Base-by-base conservation (phyloP, 2,797 vertebrate genomes). In the Simalia tracyae region DNA sequence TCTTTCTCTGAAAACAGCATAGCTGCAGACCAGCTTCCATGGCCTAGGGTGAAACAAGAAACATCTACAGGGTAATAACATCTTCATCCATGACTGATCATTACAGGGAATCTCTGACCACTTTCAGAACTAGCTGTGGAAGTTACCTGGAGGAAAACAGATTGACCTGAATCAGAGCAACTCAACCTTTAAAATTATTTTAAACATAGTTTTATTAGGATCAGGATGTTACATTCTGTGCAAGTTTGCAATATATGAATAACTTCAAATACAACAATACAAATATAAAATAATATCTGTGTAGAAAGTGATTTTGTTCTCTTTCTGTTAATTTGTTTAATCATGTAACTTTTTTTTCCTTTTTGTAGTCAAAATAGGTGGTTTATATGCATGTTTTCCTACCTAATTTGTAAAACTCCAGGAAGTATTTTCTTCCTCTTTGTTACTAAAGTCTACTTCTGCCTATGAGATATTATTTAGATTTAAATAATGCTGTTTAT, bases 301-400 rank as follows among this genome's bases (percentile, higher is more conserved):
- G 11, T 81, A 81, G 11, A 81, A 46, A 46, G 9, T 24, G 42
- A 46, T 81, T 81, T 81, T 19, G 15, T 42, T 24, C 9, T 24
- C 9, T 81, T 72, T 68, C 17, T 68, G 14, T 17, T 72, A 72
- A n/a, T 46, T 46, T 36, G 31, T 19, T 68, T 42, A 46, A 46
- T 46, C 31, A 54, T 56, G 8, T 59, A 10, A 86, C 7, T 17
- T 86, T 56, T 17, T 22, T 28, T 59, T 59, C n/a, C 56, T 59
- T 17, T n/a, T 86, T 54, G n/a, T 57, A 86, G 12, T 31, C 22
- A 59, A 60, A 86, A 59, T 57, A 19, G 85, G n/a, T 57, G 61
- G 66, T 89, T 92, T 81, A n/a, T 89, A 93, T 89, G 24, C 50
- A 92, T 93, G 60, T 90, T 90, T 22, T 26, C 88, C 56, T 88